Base-by-base conservation (phyloP, 1,140 invertebrate species). In the Sitophilus oryzae region DNA sequence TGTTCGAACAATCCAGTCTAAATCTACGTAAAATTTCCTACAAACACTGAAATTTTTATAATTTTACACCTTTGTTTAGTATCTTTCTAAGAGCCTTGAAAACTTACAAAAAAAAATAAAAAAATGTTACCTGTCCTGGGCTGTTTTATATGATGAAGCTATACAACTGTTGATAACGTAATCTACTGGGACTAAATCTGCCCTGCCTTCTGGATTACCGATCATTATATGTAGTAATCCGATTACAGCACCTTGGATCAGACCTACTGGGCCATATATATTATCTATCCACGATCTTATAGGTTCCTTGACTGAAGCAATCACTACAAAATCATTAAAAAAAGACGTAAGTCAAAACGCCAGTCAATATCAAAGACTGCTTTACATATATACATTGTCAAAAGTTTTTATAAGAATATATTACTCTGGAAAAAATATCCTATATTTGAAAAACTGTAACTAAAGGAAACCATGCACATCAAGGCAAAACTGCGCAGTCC, bases 261-360 rank as follows among this genome's bases (percentile, higher is more conserved):
- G 65, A 8, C 79, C 86, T 44, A 82, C 85, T 23, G 85, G 80
- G 21, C 86, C 86, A 69, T 84, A 88, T 43, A 84, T 72, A 69
- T 89, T 89, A 66, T 89, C 86, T 34, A 86, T 79, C 87, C 87
- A 91, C 11, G 84, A 82, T 2, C 65, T 59, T 11, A 77, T 47
- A 20, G 79, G 79, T 61, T 79, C 77, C 47, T 68, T 66, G 43
- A 73, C 76, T 3, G 77, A 77, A 0, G 77, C 75, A 49, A 77
- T 72, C 10, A 79, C 77, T 76, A 61, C 8, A 68, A 66, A 69
- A n/a, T n/a, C n/a, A n/a, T n/a, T 30, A 18, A 9, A 20, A 36
- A 18, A 9, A 9, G 8, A 44, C 9, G 9, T 16, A 5, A 8
- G 15, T 44, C 4, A 11, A 9, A 8, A 15, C 8, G 21, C 15